Base-by-base conservation (phyloP, 2,888 invertebrate species). In the Tipula helvola region DNA sequence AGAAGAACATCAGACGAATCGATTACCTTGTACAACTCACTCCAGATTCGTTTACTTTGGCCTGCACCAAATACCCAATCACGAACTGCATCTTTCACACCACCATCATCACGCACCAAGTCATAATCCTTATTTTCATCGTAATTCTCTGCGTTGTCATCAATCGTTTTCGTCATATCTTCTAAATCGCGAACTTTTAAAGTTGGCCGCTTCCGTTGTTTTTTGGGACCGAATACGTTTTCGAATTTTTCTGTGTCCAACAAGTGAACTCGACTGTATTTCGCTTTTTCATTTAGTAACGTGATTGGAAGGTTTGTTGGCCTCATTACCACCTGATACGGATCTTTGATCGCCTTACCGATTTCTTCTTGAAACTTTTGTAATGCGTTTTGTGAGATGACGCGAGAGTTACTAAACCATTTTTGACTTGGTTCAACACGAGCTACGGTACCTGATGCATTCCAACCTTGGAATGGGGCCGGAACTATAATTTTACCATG, bases 341-440 rank as follows among this genome's bases (percentile, higher is more conserved):
- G 99, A 92, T 99, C 98, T 90, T 96, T 97, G 87, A 98, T 93
- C 42, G 96, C 99, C 89, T 97, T 96, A 18, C 98, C 98, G 90
- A 99, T 94, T 92, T 99, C 99, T 83, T 96, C 96, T 92, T 99
- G 96, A 90, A 97, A 97, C 90, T 96, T 97, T 91, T 97, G 97
- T 42, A 97, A 90, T 0, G 97, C 95, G 89, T 94, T 95, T 92
- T 99, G 99, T 0, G 98, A 96, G 88, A 99, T 97, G 0, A 99
- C 98, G 88, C 98, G 94, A 0, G 99, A 98, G 91, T 99, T 99
- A 16, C 99, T 98, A 91, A 99, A 99, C 99, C 99, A 99, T 91
- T 96, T 97, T 89, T 98, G 97, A 89, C 97, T 98, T 2, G 99
- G 99, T 92, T 99, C 99, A 0, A 99, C 97, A 87, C 99, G 93